phyloP scores from a whole-genome alignment of 2,113 vertebrate species.

The Pyxicephalus adspersus region DNA sequence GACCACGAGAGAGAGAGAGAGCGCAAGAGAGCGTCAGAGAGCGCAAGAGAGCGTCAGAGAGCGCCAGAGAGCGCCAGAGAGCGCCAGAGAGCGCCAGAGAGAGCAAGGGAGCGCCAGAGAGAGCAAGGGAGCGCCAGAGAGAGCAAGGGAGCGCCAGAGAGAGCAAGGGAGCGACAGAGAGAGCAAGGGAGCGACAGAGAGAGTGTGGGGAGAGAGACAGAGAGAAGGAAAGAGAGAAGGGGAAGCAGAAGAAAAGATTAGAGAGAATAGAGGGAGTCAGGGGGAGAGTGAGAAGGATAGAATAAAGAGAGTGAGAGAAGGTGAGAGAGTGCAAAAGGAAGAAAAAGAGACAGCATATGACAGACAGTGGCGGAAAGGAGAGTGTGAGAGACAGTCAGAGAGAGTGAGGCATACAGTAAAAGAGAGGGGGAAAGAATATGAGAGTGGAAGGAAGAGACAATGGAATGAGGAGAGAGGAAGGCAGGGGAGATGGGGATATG shows the following conservation, averaged over 20 bases:
- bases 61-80: no score
- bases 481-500: constrained; percentile 47
- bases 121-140: no score
- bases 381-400: not conserved
- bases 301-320: no score
- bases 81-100: not conserved
- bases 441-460: not conserved
- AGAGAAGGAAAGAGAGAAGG: not conserved
- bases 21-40: no score
- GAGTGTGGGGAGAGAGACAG: not conserved
- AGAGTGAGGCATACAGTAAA: no score
- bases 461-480: not conserved
- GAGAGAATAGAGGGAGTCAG: not conserved
- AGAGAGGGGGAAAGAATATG: not conserved
- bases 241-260: not conserved
- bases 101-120: constrained; percentile 8
- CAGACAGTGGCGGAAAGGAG: no score
- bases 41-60: no score
- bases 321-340: no score
- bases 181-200: no score
- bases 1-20: constrained; percentile 6
- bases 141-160: constrained; percentile 3
- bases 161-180: no score
- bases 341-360: no score
- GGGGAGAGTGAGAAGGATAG: no score